Evolutionary conservation across 2,888 invertebrate genomes (phyloP), one percentile per base, ranked within the genome.

Genomic region (Caradrina clavipalpis): DNA sequence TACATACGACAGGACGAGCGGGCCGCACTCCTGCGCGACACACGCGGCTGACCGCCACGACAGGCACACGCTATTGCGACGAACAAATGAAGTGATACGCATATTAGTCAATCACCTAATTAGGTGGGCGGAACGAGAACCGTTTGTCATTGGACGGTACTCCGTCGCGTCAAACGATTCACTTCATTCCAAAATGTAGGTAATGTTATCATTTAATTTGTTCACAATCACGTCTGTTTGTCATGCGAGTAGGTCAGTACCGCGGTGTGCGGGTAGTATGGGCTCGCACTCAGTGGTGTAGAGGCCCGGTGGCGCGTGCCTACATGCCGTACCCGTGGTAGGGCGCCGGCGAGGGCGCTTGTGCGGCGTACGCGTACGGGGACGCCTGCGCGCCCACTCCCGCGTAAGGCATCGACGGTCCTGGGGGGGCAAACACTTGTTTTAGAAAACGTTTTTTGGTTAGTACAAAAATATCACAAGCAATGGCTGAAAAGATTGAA

Each of bases 291-390:
- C 21, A 26, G 62, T 21, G 6, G 58, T 21, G 56, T 7, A 72
- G 79, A 76, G 72, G 81, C 81, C 88, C 87, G 89, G 89, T 85
- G 85, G 85, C 47, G 68, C 87, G 0, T 1, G n/a, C 93, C 94
- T 96, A 96, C 96, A 96, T 96, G 92, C 96, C 96, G 92, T 96
- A 96, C 13, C 96, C 96, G 92, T 96, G 96, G 92, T 96, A 96
- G 81, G 96, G 96, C 84, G 96, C 95, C 59, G 96, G 96, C 57
- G 96, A 95, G 0, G 96, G 96, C 69, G 96, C 96, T 80, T 96
- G 96, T 80, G 96, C 96, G 17, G 96, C 95, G 90, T 96, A 96
- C 84, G 95, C 96, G 91, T 96, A 96, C 5, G 96, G 95, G 0
- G 96, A 94, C 67, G 94, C 92, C 81, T 93, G 94, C 66, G 93